Percentiles rank a stretch among this genome's conserved stretches.
phyloP scores from a whole-genome alignment of 2,888 invertebrate genomes.

The Yponomeuta sedellus region DNA sequence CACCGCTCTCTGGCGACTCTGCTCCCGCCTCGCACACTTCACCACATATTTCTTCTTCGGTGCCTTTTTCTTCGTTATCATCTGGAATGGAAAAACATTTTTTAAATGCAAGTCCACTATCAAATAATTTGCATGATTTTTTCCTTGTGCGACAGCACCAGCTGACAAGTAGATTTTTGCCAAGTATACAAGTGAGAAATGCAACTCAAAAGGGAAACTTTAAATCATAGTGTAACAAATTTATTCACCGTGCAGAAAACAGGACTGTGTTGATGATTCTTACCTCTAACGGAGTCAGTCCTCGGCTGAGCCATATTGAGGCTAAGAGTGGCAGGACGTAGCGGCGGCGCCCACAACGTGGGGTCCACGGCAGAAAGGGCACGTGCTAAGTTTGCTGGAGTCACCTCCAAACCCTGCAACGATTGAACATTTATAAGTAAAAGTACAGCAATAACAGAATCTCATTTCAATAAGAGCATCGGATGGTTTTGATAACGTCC shows the following conservation, averaged over 20 bases:
- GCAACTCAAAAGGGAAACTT: no score
- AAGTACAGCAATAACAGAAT: no score
- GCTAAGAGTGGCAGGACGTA: constrained; percentile 82
- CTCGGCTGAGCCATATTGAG: constrained; percentile 79
- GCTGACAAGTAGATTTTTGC: no score
- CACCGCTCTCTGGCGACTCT: constrained; percentile 85
- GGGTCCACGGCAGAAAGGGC: constrained; percentile 81
- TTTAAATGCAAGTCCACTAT: no score
- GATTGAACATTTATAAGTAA: neutral
- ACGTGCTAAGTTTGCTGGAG: constrained; percentile 77
- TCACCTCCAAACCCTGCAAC: constrained; percentile 76
- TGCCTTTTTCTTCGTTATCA: constrained; percentile 48
- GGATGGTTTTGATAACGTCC: no score
- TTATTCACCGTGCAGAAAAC: neutral
- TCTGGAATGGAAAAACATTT: constrained; percentile 37
- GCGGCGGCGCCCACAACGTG: constrained; percentile 80
- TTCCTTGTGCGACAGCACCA: no score
- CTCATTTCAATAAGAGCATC: no score
- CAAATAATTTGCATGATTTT: no score
- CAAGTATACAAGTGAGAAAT: no score
- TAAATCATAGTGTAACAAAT: no score
- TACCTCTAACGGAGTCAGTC: constrained; percentile 49
- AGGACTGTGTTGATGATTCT: constrained; percentile 16
- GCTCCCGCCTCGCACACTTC: constrained; percentile 82
- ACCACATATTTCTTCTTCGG: constrained; percentile 63